Conservation (phyloP, 2,888 invertebrate genomes). For the Scaptomyza caliginosa region DNA sequence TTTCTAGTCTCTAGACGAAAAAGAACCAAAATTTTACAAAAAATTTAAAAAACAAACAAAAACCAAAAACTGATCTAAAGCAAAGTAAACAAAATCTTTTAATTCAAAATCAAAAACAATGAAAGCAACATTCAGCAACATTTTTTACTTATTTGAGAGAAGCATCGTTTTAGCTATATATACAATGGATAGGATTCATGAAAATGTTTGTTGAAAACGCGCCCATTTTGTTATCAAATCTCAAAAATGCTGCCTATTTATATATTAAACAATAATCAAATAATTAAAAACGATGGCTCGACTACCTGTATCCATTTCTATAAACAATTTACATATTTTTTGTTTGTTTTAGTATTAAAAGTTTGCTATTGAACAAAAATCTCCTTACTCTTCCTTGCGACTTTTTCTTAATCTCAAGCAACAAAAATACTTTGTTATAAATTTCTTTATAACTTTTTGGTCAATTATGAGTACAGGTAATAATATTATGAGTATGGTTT, state of each 20-base stretch:
- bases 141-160: constrained; percentile 73
- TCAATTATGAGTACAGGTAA: neutral
- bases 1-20: constrained; percentile 61
- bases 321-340: neutral
- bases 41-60: constrained; percentile 10
- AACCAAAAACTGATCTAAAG: neutral
- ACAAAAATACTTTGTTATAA: too few species aligned
- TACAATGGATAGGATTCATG: too few species aligned
- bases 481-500: constrained; percentile 37
- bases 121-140: constrained; percentile 45
- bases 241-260: constrained; percentile 70
- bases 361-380: too few species aligned
- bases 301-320: neutral
- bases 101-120: constrained; percentile 22
- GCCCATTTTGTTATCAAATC: constrained; percentile 54
- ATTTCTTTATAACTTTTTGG: neutral
- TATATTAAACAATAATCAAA: constrained; percentile 54
- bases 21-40: constrained; percentile 77
- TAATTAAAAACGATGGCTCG: neutral
- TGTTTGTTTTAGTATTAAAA: too few species aligned
- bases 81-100: constrained; percentile 9
- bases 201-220: constrained; percentile 51
- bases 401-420: too few species aligned
- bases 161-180: too few species aligned
- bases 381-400: too few species aligned